Conservation (phyloP, 1,140 invertebrate genomes). For the Charaxes varanes region DNA sequence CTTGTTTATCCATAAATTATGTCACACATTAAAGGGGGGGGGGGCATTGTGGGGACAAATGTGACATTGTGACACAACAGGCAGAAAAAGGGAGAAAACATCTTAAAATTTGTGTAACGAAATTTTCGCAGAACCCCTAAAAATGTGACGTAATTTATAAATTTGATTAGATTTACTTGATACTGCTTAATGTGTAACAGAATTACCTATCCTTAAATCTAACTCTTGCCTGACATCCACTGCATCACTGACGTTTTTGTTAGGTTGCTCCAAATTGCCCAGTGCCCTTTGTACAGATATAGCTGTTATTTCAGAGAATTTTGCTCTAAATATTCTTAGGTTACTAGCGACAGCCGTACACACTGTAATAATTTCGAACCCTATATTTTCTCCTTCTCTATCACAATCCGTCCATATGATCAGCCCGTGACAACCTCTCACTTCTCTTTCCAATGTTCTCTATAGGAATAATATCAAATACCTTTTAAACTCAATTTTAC, state of each 20-base stretch:
- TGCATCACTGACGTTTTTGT: conserved; percentile 92
- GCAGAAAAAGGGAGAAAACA: too few relatives aligned
- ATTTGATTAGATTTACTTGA: too few relatives aligned
- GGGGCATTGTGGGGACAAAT: too few relatives aligned
- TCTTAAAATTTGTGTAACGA: too few relatives aligned
- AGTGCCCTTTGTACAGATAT: conserved; percentile 87
- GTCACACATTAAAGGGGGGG: too few relatives aligned
- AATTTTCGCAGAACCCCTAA: too few relatives aligned
- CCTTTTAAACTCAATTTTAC: too few relatives aligned
- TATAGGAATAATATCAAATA: conserved; percentile 51
- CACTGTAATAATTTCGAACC: conserved; percentile 97
- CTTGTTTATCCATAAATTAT: too few relatives aligned
- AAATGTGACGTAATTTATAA: too few relatives aligned
- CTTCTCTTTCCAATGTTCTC: conserved; percentile 89
- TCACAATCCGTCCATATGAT: conserved; percentile 99
- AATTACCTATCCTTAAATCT: conserved; percentile 94
- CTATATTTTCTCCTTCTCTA: conserved; percentile 99
- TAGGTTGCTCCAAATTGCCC: conserved; percentile 84
- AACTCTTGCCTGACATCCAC: conserved; percentile 96
- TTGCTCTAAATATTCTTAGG: conserved; percentile 88
- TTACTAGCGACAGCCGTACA: conserved; percentile 88
- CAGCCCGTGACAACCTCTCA: conserved; percentile 83
- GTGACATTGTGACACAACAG: too few relatives aligned
- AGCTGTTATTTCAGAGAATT: conserved; percentile 97
- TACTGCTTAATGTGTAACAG: too few relatives aligned